A percentile compares a stretch with the other conserved stretches of the same genome.
Conservation (phyloP, 1,140 invertebrate genomes). For the Teleogryllus occipitalis region DNA sequence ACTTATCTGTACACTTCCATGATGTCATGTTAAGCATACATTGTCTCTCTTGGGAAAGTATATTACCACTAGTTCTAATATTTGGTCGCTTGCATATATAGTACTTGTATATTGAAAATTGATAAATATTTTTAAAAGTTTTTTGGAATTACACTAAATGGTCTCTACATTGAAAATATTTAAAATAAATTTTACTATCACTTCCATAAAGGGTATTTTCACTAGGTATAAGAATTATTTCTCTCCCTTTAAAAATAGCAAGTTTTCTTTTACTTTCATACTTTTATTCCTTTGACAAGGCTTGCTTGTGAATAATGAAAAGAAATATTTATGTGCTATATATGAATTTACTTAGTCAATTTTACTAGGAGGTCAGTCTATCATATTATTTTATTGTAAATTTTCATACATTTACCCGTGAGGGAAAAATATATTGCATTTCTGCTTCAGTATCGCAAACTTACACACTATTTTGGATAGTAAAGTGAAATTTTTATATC, state of each 20-base stretch:
- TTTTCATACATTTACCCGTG: not conserved
- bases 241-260: not conserved
- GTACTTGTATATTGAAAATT: not conserved
- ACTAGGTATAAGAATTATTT: not conserved
- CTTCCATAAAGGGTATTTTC: not conserved
- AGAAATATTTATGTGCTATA: not conserved
- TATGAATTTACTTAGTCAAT: not conserved
- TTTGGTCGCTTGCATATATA: not conserved
- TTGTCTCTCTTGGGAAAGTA: not conserved
- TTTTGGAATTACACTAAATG: not conserved
- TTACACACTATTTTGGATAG: not conserved
- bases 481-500: not conserved
- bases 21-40: not conserved
- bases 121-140: not conserved
- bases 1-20: not conserved
- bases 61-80: not conserved
- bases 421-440: slow-evolving; percentile 2
- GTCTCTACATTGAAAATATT: not conserved
- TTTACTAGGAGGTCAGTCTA: not conserved
- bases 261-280: not conserved
- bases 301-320: not conserved
- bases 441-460: not conserved
- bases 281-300: not conserved
- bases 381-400: slow-evolving; percentile 2
- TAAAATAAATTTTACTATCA: not conserved